Conservation (phyloP, 2,113 vertebrate genomes). For the Chloebia gouldiae region DNA sequence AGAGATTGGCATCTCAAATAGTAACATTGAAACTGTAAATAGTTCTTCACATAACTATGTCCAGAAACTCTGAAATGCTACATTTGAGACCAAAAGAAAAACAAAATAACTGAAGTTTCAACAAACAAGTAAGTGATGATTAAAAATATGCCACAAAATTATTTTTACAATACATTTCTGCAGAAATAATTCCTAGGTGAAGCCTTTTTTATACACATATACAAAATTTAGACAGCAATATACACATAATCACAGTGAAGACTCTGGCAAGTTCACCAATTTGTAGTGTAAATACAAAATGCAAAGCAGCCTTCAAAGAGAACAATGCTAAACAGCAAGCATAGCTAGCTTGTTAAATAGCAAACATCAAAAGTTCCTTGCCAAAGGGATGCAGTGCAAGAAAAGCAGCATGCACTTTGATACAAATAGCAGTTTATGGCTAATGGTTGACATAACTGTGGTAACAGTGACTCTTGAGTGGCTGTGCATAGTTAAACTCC, state of each 20-base stretch:
- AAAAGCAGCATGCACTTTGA: constrained; percentile 83
- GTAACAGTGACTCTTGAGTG: constrained; percentile 79
- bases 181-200: constrained; percentile 82
- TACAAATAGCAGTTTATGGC: constrained; percentile 82
- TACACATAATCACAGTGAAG: constrained; percentile 93
- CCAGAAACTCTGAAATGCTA: constrained; percentile 68
- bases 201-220: constrained; percentile 84
- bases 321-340: constrained; percentile 81
- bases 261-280: constrained; percentile 81
- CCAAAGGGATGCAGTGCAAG: constrained; percentile 72
- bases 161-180: constrained; percentile 81
- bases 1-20: constrained; percentile 67
- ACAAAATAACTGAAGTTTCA: constrained; percentile 42
- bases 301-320: constrained; percentile 84
- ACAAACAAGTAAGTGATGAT: constrained; percentile 64
- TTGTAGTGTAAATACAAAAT: constrained; percentile 85
- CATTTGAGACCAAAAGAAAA: constrained; percentile 72
- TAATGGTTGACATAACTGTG: constrained; percentile 78
- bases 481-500: constrained; percentile 75
- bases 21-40: constrained; percentile 53
- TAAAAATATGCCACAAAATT: constrained; percentile 79
- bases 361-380: constrained; percentile 77
- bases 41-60: constrained; percentile 30
- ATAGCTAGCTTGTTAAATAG: constrained; percentile 77
- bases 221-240: constrained; percentile 93